Conservation (phyloP, 2,797 vertebrate genomes). For the Jordanella pulchra region DNA sequence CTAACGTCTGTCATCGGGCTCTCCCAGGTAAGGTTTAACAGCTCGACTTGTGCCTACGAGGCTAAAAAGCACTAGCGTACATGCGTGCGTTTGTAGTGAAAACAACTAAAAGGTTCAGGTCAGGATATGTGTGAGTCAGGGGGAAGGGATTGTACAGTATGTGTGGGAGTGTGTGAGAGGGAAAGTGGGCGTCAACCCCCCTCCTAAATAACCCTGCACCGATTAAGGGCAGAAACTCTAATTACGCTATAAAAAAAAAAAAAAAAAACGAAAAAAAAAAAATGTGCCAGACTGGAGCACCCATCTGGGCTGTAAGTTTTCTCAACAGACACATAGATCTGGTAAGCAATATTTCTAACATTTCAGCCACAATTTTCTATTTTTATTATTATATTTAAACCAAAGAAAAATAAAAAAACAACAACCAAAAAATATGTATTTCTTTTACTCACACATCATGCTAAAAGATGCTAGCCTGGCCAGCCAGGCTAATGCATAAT, state of each 20-base stretch:
- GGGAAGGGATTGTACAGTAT: slow-evolving; percentile 21
- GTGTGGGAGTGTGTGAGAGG: slow-evolving; percentile 39
- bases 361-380: too few relatives aligned
- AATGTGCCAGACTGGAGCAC: slow-evolving; percentile 73
- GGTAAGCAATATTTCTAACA: too few relatives aligned
- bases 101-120: slow-evolving; percentile 19
- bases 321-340: slow-evolving; percentile 23
- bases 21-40: background rate
- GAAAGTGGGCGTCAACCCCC: slow-evolving; percentile 58
- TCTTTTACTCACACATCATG: too few relatives aligned
- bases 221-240: slow-evolving; percentile 78
- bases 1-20: background rate
- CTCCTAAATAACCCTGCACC: slow-evolving; percentile 30
- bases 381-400: too few relatives aligned
- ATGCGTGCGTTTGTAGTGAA: slow-evolving; percentile 10
- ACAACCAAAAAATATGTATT: too few relatives aligned
- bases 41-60: background rate
- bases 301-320: slow-evolving; percentile 71
- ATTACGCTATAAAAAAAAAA: slow-evolving; percentile 67
- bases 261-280: slow-evolving; percentile 27
- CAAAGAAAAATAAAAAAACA: too few relatives aligned
- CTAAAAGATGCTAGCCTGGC: too few relatives aligned
- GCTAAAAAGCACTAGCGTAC: slow-evolving; percentile 33
- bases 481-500: too few relatives aligned
- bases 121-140: slow-evolving; percentile 18